A percentile compares a stretch with the other conserved stretches of the same genome.
Evolutionary conservation across 2,888 invertebrate species (phyloP).

Genomic region (Oscheius onirici): DNA sequence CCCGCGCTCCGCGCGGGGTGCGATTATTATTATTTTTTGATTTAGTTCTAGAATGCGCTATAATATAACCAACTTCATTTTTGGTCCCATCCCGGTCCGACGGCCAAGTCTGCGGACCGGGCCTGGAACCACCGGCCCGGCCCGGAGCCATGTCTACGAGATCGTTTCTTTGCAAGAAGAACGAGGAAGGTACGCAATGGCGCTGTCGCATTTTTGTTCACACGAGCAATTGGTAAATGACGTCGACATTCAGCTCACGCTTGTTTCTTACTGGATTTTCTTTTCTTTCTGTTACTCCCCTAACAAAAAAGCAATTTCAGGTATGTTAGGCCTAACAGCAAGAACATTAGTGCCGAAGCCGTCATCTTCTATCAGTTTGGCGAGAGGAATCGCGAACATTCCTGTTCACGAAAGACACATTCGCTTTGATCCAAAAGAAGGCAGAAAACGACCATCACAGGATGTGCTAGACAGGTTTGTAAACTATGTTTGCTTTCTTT

Average conservation of each 20-base stretch:
- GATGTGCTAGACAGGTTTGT: slow-evolving; percentile 67
- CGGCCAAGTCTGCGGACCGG: too few species aligned
- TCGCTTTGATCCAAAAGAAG: slow-evolving; percentile 66
- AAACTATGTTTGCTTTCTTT: neutral
- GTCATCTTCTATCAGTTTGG: slow-evolving; percentile 10
- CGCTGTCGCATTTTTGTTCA: too few species aligned
- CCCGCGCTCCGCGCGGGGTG: too few species aligned
- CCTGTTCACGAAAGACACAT: slow-evolving; percentile 70
- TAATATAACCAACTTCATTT: too few species aligned
- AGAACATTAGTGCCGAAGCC: slow-evolving; percentile 1
- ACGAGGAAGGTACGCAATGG: too few species aligned
- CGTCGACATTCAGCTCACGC: neutral
- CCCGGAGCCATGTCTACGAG: too few species aligned
- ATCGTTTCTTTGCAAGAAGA: too few species aligned
- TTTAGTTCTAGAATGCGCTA: too few species aligned
- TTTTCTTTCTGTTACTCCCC: neutral
- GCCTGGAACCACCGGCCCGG: too few species aligned
- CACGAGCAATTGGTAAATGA: too few species aligned
- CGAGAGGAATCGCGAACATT: slow-evolving; percentile 64
- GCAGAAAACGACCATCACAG: slow-evolving; percentile 66
- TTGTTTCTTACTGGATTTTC: neutral
- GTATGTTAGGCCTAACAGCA: slow-evolving; percentile 1
- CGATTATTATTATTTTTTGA: too few species aligned
- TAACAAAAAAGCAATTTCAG: neutral
- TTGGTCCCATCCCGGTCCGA: too few species aligned